Evolutionary conservation across 2,888 invertebrate genomes (phyloP), one percentile per base, ranked within the genome.

Genomic region (Villa cingulata): DNA sequence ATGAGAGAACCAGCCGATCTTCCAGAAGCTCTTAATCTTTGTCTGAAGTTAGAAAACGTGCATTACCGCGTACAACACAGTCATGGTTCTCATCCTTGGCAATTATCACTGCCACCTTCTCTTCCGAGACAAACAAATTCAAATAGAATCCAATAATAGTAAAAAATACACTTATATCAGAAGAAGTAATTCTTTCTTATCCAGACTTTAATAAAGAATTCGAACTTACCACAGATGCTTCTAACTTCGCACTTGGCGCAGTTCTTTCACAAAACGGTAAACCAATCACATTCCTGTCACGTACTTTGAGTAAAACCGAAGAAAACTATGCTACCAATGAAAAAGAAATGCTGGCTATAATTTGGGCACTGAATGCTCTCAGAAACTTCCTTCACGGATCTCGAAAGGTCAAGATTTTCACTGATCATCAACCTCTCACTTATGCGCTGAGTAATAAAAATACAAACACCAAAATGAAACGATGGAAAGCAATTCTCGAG

Each of bases 401-500:
- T 4, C 34, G 27, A 37, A 47, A 42, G 16, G 19, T 47, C 3
- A 42, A 15, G 7, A 47, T 47, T 3, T 37, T 17, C 4, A 47
- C 47, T 2, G 42, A 42, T n/a, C 42, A 47, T n/a, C 42, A 47
- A 15, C 47, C 47, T 9, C 23, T 45, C 5, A 45, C 37, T 2
- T 52, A 44, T 16, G 47, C 48, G 3, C 20, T 50, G 14, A 51
- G 47, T 15, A 43, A 48, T 37, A 50, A 50, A 36, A 45, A 48
- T 2, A 46, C 46, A 1, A 50, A 50, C 17, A 19, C 15, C 6
- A 50, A 51, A 48, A 49, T 49, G 41, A 45, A 49, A 37, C n/a
- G 50, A 7, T 52, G 52, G 54, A 54, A 54, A 27, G 39, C 47
- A 4, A 48, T 46, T 4, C 19, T 54, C 12, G 51, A 52, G 18